phyloP scores from a whole-genome alignment of 2,888 invertebrate genomes.

The Leucoptera coffeella region DNA sequence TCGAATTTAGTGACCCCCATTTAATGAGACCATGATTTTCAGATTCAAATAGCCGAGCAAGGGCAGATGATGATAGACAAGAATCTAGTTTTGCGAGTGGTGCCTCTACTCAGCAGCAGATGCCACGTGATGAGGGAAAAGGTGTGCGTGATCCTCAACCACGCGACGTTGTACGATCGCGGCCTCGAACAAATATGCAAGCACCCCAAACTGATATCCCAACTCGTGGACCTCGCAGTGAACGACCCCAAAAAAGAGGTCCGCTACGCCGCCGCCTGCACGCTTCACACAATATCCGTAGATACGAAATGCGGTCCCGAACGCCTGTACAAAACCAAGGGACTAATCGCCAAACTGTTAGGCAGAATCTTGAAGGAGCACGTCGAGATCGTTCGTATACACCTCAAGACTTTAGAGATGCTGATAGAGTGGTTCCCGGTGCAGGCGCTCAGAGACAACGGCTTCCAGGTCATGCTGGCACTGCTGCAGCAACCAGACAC shows the following conservation, averaged over 20 bases:
- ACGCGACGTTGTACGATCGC: constrained; percentile 19
- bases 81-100: constrained; percentile 25
- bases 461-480: constrained; percentile 23
- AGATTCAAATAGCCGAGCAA: constrained; percentile 34
- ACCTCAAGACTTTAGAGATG: constrained; percentile 22
- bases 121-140: constrained; percentile 31
- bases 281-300: constrained; percentile 18
- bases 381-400: constrained; percentile 21
- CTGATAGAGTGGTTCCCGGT: constrained; percentile 27
- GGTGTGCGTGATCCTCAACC: constrained; percentile 21
- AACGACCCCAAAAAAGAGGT: constrained; percentile 31
- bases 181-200: constrained; percentile 22
- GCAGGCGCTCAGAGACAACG: constrained; percentile 22
- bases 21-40: too few species aligned
- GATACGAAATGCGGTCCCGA: too few species aligned
- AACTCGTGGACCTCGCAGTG: constrained; percentile 21
- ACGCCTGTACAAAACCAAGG: too few species aligned
- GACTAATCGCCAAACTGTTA: too few species aligned
- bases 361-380: constrained; percentile 30
- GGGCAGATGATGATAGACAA: constrained; percentile 25
- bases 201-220: constrained; percentile 16
- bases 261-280: constrained; percentile 27
- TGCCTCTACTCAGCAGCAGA: constrained; percentile 21
- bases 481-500: constrained; percentile 17
- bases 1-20: too few species aligned